Base-by-base conservation (phyloP, 1,140 invertebrate genomes). In the Drosophila grimshawi region DNA sequence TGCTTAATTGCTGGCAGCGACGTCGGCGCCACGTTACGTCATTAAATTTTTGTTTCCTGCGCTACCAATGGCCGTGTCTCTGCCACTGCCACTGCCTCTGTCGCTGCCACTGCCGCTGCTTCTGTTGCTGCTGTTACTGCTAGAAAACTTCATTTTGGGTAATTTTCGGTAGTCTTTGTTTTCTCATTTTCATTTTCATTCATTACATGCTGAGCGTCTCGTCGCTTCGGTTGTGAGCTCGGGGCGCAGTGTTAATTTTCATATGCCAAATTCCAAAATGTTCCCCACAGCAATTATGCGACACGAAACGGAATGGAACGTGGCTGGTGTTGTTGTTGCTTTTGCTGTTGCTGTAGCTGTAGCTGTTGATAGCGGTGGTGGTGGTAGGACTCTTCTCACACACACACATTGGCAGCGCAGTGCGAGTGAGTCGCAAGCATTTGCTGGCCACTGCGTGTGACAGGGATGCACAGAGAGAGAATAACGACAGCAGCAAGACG, bases 1-100 rank as follows among this genome's bases (percentile, higher is more conserved):
- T 91, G 90, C 90, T 91, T 91, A 91, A 91, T 91, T 91, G 90
- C 78, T 89, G 85, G 62, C 86, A 85, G 79, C 83, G 80, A 74
- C 72, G 83, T 19, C 65, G 52, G 64, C 64, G 82, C 37, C 72
- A 81, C 67, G 61, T 88, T 88, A 85, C 80, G 85, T 89, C 85
- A 90, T 78, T 89, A 78, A 85, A 75, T 67, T 63, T 76, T 67
- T 63, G 61, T 59, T 73, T 60, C 52, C 63, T 57, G 57, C 65
- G 8, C 46, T 35, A 64, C 59, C 60, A 56, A 60, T 51, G 57
- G 37, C 39, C 33, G 39, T 37, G 52, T 6, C 41, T 46, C 53
- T 64, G 75, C 27, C 32, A 19, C 46, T 35, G 65, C 7, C 7
- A 5, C 52, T 61, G 71, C 37, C 6, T 2, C 45, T 49, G 32